Percentiles rank a stretch among this genome's conserved stretches.
These are phyloP conservation scores for Bombus haemorrhoidalis DNA, from an alignment of 1,140 invertebrate genomes.

Conservation along the genomic window DNA sequence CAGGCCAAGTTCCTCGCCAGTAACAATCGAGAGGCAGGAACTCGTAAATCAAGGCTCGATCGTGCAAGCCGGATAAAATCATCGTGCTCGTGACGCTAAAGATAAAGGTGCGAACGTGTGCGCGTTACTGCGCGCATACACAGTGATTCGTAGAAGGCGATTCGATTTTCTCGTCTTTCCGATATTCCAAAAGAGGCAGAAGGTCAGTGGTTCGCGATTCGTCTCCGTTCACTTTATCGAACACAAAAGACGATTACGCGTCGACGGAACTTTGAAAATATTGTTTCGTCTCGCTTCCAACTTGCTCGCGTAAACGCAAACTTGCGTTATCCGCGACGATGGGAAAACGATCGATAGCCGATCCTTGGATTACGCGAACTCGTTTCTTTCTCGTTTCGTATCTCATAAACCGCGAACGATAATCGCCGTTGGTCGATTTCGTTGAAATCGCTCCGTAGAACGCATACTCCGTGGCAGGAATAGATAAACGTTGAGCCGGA, in stretches of 20 bases:
- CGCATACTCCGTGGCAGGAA: background rate
- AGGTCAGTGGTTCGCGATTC: no score
- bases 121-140: background rate
- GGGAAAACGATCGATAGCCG: no score
- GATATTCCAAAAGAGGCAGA: no score
- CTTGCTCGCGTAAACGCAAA: no score
- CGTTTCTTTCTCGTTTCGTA: background rate
- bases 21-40: slow-evolving; percentile 31
- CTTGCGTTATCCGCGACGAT: no score
- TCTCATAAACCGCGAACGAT: background rate
- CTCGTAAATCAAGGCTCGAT: slow-evolving; percentile 44
- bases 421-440: background rate
- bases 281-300: no score
- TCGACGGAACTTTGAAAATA: no score
- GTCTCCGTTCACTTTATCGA: no score
- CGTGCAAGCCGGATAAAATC: slow-evolving; percentile 34
- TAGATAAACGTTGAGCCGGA: slow-evolving; percentile 46
- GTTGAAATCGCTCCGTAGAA: background rate
- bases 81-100: slow-evolving; percentile 13
- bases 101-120: slow-evolving; percentile 10
- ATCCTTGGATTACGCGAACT: no score
- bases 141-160: background rate
- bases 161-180: background rate
- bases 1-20: slow-evolving; percentile 15
- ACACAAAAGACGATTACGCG: no score